Conservation (phyloP, 2,888 invertebrate species). For the Hyles lineata region DNA sequence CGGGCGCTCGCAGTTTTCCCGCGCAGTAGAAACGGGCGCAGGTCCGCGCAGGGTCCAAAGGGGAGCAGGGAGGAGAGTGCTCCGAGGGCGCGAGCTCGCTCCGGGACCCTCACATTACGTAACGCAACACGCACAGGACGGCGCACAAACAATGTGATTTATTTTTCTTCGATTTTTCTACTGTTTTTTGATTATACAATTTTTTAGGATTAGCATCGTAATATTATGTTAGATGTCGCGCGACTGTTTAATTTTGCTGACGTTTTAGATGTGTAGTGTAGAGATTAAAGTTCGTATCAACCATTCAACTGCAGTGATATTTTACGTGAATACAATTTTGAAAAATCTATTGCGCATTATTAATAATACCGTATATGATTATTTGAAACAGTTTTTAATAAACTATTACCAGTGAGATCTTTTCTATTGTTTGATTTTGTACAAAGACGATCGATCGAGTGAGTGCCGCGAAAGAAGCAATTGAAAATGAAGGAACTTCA, state of each 20-base stretch:
- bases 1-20: slow-evolving; percentile 39
- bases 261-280: slow-evolving; percentile 70
- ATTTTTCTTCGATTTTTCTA: slow-evolving; percentile 78
- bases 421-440: background rate
- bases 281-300: slow-evolving; percentile 51
- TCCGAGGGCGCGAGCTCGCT: slow-evolving; percentile 60
- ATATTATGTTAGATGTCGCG: slow-evolving; percentile 76
- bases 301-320: slow-evolving; percentile 58
- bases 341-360: slow-evolving; percentile 20
- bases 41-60: slow-evolving; percentile 46
- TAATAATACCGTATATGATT: background rate
- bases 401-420: background rate
- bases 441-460: slow-evolving; percentile 52
- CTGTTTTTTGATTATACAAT: slow-evolving; percentile 81
- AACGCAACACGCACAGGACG: slow-evolving; percentile 83
- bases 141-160: slow-evolving; percentile 85
- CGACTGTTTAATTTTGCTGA: slow-evolving; percentile 61
- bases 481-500: slow-evolving; percentile 19
- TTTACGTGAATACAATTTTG: slow-evolving; percentile 43
- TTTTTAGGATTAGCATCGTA: slow-evolving; percentile 79
- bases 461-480: slow-evolving; percentile 31
- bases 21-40: slow-evolving; percentile 54
- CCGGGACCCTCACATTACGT: slow-evolving; percentile 80
- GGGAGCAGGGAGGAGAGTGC: slow-evolving; percentile 53
- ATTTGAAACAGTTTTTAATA: background rate